Conservation (phyloP, 2,888 invertebrate genomes). For the Apodemia hepburni region DNA sequence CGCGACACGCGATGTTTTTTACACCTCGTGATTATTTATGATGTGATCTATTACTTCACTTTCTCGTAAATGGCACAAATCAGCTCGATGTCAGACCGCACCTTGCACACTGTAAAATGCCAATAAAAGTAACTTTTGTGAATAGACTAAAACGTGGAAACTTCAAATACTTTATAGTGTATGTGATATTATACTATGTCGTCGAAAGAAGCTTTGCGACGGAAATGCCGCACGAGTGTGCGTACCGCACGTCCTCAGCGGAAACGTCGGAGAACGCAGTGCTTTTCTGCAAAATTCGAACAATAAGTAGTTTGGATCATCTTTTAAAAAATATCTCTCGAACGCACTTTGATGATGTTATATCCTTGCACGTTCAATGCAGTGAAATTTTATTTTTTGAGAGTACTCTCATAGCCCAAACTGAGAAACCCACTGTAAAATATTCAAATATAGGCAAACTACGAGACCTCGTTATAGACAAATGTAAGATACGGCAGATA, state of each 20-base stretch:
- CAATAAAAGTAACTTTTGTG: slow-evolving; percentile 67
- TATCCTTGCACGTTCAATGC: slow-evolving; percentile 85
- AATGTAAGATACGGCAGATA: slow-evolving; percentile 88
- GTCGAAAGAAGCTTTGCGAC: slow-evolving; percentile 60
- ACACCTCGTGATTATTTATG: slow-evolving; percentile 71
- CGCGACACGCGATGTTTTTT: slow-evolving; percentile 69
- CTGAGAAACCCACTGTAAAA: slow-evolving; percentile 66
- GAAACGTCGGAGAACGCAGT: slow-evolving; percentile 78
- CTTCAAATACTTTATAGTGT: slow-evolving; percentile 73
- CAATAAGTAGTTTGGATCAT: slow-evolving; percentile 84
- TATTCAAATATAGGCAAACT: slow-evolving; percentile 82
- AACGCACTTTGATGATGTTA: slow-evolving; percentile 83
- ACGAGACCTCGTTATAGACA: slow-evolving; percentile 85
- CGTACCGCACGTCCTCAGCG: slow-evolving; percentile 82
- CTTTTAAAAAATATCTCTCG: slow-evolving; percentile 85
- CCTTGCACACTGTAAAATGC: slow-evolving; percentile 69
- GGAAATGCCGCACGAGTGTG: slow-evolving; percentile 84
- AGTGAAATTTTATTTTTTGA: slow-evolving; percentile 88
- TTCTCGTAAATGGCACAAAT: slow-evolving; percentile 70
- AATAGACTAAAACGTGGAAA: slow-evolving; percentile 70
- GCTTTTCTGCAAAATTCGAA: slow-evolving; percentile 85
- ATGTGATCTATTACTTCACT: slow-evolving; percentile 62
- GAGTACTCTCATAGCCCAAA: slow-evolving; percentile 81
- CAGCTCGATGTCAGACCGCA: slow-evolving; percentile 57
- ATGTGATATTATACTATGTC: slow-evolving; percentile 74